Evolutionary conservation across 2,888 invertebrate genomes (phyloP).

Genomic region (Meghimatium bilineatum): DNA sequence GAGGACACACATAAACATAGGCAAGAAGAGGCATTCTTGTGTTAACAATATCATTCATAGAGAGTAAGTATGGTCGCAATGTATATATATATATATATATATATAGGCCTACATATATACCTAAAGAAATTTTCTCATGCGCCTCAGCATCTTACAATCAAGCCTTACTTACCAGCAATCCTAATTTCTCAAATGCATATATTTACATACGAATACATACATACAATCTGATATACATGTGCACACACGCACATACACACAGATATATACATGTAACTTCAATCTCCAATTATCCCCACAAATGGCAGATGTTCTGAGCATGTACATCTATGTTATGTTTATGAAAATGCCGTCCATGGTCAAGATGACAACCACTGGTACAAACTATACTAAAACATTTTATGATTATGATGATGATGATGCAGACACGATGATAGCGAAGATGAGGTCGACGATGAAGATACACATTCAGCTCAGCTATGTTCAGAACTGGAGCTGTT

Average conservation of each 20-base stretch:
- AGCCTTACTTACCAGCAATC: too few relatives aligned
- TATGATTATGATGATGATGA: not conserved
- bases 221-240: too few relatives aligned
- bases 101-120: not conserved
- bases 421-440: not conserved
- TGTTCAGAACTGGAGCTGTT: slow-evolving; percentile 47
- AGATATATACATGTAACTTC: too few relatives aligned
- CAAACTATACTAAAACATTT: not conserved
- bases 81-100: not conserved
- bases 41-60: too few relatives aligned
- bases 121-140: not conserved
- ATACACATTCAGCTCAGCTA: slow-evolving; percentile 30
- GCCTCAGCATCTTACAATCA: too few relatives aligned
- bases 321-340: not conserved
- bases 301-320: not conserved
- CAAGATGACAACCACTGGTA: not conserved
- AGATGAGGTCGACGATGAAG: not conserved
- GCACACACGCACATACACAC: not conserved
- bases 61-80: too few relatives aligned
- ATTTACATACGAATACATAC: too few relatives aligned
- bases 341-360: not conserved
- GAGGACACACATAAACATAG: too few relatives aligned
- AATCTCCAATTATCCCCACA: too few relatives aligned
- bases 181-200: too few relatives aligned
- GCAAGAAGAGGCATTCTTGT: too few relatives aligned